Conservation (phyloP, 2,888 invertebrate species). For the Gryllus longicercus region DNA sequence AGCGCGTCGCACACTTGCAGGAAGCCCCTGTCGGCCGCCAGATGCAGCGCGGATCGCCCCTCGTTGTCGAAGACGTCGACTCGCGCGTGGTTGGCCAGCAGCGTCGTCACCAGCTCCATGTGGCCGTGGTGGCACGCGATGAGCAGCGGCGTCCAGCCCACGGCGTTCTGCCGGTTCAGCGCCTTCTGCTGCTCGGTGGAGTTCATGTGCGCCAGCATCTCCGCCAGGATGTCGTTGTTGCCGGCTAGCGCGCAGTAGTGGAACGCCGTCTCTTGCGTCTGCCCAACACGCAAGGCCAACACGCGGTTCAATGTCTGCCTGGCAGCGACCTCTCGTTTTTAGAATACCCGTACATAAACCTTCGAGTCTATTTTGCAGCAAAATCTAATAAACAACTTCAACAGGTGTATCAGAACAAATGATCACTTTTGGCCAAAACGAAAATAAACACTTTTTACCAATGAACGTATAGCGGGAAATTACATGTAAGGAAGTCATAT, state of each 20-base stretch:
- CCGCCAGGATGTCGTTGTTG: slow-evolving; percentile 89
- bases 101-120: slow-evolving; percentile 84
- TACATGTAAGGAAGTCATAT: no score
- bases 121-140: slow-evolving; percentile 96
- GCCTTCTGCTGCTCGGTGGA: slow-evolving; percentile 89
- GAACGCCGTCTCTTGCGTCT: slow-evolving; percentile 88
- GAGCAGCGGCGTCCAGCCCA: slow-evolving; percentile 95
- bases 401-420: no score
- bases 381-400: no score
- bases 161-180: slow-evolving; percentile 87
- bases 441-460: no score
- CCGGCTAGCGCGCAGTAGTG: slow-evolving; percentile 94
- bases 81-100: slow-evolving; percentile 90
- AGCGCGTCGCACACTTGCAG: slow-evolving; percentile 81
- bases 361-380: no score
- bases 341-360: no score
- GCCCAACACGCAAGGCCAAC: slow-evolving; percentile 39
- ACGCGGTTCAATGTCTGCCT: no score
- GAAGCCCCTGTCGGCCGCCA: slow-evolving; percentile 92
- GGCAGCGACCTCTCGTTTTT: no score
- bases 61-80: slow-evolving; percentile 98
- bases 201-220: slow-evolving; percentile 89
- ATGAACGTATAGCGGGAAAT: no score
- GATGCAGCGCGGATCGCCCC: slow-evolving; percentile 89
- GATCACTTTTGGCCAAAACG: no score